These are phyloP conservation scores for Dendronephthya gigantea DNA, from an alignment of 64 coral and sea anemone species.

Conservation along the genomic window DNA sequence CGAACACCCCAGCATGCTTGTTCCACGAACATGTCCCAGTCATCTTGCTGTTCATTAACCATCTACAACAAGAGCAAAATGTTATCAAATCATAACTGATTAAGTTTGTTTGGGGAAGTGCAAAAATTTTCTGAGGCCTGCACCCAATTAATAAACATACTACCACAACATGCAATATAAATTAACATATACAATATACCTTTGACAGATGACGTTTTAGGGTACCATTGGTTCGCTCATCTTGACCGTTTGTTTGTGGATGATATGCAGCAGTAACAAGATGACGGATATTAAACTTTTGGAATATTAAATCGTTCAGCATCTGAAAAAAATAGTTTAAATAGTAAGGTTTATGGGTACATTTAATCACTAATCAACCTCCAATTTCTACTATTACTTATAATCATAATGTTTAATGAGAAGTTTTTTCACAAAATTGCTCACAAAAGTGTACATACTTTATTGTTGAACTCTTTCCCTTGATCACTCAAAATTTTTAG, in stretches of 20 bases:
- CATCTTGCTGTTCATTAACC: not conserved
- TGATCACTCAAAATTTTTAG: not conserved
- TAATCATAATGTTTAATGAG: too few relatives aligned
- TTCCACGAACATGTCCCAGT: not conserved
- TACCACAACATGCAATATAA: too few relatives aligned
- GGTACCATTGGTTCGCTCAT: not conserved
- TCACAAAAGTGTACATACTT: not conserved
- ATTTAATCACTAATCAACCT: too few relatives aligned
- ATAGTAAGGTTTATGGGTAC: not conserved
- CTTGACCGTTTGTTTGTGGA: not conserved
- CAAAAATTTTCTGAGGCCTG: too few relatives aligned
- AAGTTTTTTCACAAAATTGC: too few relatives aligned
- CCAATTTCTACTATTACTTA: too few relatives aligned
- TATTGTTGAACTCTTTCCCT: constrained; percentile 5
- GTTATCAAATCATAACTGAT: too few relatives aligned
- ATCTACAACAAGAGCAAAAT: too few relatives aligned
- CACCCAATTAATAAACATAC: too few relatives aligned
- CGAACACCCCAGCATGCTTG: not conserved
- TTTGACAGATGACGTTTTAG: not conserved
- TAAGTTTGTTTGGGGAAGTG: too few relatives aligned
- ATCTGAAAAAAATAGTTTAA: not conserved
- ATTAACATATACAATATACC: not conserved
- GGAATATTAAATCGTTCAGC: not conserved
- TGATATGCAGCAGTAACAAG: not conserved
- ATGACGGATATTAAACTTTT: not conserved